Conservation (phyloP, 92 coral and sea anemone species). For the Pocillopora meandrina region DNA sequence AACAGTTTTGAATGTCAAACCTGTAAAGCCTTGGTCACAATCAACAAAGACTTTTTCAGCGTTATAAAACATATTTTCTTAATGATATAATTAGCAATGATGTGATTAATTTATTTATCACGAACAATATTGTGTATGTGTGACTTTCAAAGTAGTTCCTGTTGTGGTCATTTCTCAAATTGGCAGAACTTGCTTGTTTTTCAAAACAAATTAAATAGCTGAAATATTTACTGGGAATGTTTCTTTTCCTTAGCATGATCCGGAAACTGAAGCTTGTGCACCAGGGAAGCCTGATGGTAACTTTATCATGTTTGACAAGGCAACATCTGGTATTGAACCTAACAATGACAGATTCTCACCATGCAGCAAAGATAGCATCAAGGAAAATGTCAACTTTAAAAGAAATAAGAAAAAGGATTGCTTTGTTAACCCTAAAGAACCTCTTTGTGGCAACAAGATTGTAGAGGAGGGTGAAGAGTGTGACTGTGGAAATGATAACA, state of each 20-base stretch:
- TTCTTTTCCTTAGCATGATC: constrained; percentile 78
- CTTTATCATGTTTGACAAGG: constrained; percentile 92
- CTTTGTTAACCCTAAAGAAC: constrained; percentile 37
- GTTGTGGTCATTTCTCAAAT: no score
- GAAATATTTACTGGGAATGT: background rate
- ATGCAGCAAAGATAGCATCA: constrained; percentile 80
- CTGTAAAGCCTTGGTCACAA: no score
- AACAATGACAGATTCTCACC: constrained; percentile 84
- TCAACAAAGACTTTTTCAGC: no score
- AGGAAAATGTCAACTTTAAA: constrained; percentile 67
- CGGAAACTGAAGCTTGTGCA: constrained; percentile 57
- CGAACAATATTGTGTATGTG: no score
- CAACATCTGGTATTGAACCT: constrained; percentile 84
- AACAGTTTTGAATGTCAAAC: no score
- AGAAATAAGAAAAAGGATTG: constrained; percentile 46
- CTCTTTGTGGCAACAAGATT: constrained; percentile 89
- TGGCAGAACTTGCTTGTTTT: no score
- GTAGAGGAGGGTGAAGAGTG: constrained; percentile 78
- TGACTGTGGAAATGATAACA: constrained; percentile 76
- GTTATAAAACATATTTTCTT: no score
- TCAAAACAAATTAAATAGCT: background rate
- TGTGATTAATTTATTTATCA: no score
- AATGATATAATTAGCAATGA: no score
- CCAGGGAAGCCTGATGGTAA: constrained; percentile 88
- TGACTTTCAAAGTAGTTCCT: no score